phyloP scores from a whole-genome alignment of 2,113 vertebrate genomes.

The Anser brachyrhynchus region DNA sequence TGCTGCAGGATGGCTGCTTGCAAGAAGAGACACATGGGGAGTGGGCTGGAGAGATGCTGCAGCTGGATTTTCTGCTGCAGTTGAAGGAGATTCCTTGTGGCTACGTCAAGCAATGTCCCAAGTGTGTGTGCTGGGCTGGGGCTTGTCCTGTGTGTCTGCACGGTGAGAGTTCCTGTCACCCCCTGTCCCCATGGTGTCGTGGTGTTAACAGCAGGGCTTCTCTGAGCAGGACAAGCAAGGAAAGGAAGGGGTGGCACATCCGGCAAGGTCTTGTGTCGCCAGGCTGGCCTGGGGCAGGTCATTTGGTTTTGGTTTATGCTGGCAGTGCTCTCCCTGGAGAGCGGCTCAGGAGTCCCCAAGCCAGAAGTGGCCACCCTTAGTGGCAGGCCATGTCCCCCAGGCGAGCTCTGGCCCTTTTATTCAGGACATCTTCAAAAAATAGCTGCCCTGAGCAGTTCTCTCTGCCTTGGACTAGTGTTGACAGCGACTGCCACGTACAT shows the following conservation, averaged over 20 bases:
- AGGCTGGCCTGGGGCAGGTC: background rate
- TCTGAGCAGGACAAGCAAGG: background rate
- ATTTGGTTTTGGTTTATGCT: background rate
- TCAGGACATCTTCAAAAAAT: background rate
- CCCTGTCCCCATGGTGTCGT: background rate
- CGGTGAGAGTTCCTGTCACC: background rate
- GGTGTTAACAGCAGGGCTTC: background rate
- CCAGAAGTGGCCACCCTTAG: background rate
- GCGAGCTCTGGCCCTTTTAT: background rate
- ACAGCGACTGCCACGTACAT: conserved; percentile 20
- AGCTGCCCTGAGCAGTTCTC: conserved; percentile 36
- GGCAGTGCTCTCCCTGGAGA: background rate
- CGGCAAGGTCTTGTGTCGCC: background rate
- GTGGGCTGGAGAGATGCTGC: background rate
- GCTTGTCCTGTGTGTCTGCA: background rate
- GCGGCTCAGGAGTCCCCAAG: background rate
- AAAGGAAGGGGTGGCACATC: background rate
- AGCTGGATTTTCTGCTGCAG: background rate
- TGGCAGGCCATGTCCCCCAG: background rate
- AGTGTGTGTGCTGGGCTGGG: rapidly evolving
- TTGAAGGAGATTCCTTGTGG: background rate
- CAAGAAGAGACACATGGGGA: rapidly evolving
- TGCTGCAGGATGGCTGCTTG: background rate
- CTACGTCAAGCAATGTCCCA: background rate
- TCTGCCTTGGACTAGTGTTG: background rate